These are phyloP conservation scores for Galbula dea DNA, from an alignment of 2,113 vertebrate species.

Conservation along the genomic window DNA sequence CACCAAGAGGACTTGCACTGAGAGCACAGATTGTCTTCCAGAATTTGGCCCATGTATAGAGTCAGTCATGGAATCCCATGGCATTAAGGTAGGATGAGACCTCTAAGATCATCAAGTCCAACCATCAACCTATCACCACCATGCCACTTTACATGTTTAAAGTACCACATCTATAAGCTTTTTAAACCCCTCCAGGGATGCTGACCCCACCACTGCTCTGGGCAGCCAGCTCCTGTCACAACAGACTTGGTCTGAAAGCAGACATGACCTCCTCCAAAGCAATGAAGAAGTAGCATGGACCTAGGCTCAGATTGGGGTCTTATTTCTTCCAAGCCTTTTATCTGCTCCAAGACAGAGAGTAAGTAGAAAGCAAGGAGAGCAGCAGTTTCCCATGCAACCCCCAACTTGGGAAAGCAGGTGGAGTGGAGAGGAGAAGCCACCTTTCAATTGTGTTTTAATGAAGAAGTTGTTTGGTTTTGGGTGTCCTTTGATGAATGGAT, in stretches of 20 bases:
- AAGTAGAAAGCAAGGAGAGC: background rate
- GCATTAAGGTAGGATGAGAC: too few relatives aligned
- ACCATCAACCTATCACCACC: too few relatives aligned
- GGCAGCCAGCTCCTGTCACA: background rate
- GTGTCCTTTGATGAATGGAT: slow-evolving; percentile 48
- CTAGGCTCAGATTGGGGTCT: too few relatives aligned
- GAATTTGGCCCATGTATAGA: background rate
- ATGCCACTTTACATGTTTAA: too few relatives aligned
- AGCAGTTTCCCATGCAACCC: slow-evolving; percentile 22
- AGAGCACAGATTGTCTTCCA: background rate
- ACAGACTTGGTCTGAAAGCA: background rate
- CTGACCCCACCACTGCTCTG: too few relatives aligned
- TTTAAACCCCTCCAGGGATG: too few relatives aligned
- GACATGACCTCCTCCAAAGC: background rate
- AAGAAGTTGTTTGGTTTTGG: slow-evolving; percentile 57
- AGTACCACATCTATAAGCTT: too few relatives aligned
- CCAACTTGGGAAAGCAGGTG: slow-evolving; percentile 60
- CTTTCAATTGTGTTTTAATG: slow-evolving; percentile 66
- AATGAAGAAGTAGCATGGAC: background rate
- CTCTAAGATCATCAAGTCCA: too few relatives aligned
- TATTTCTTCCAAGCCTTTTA: too few relatives aligned
- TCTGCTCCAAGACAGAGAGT: background rate
- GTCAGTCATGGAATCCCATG: too few relatives aligned
- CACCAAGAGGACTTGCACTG: background rate
- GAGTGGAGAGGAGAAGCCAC: slow-evolving; percentile 47